Evolutionary conservation across 1,140 invertebrate genomes (phyloP).

Genomic region (Thaumetopoea pityocampa): DNA sequence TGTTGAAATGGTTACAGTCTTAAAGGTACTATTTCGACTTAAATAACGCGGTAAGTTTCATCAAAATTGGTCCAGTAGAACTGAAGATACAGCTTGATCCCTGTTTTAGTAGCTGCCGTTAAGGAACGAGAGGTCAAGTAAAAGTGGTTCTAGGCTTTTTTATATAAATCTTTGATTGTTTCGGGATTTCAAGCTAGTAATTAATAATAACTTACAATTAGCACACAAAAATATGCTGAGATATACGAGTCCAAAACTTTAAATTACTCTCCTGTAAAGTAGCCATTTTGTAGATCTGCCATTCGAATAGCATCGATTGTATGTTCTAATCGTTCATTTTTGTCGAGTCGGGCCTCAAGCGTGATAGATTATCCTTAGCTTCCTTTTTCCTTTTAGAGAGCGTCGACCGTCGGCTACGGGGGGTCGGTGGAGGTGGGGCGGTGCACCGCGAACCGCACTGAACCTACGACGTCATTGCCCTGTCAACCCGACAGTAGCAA

Average conservation of each 20-base stretch:
- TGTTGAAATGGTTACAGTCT: no score
- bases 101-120: no score
- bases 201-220: no score
- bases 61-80: no score
- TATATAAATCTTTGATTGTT: no score
- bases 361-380: conserved; percentile 73
- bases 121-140: no score
- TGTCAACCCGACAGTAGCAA: conserved; percentile 72
- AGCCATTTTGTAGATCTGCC: conserved; percentile 3
- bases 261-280: conserved; percentile 4
- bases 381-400: conserved; percentile 71
- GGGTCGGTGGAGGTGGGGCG: conserved; percentile 29
- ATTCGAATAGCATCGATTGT: conserved; percentile 42
- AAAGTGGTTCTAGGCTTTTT: no score
- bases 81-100: no score
- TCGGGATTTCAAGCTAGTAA: no score
- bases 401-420: conserved; percentile 61
- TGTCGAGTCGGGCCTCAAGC: conserved; percentile 66
- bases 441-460: conserved; percentile 41
- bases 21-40: no score
- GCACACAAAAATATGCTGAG: no score
- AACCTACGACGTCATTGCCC: conserved; percentile 66
- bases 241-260: neutral
- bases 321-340: conserved; percentile 68
- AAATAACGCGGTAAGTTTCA: no score